Evolutionary conservation across 2,113 vertebrate genomes (phyloP).

Genomic region (Aegithalos caudatus): DNA sequence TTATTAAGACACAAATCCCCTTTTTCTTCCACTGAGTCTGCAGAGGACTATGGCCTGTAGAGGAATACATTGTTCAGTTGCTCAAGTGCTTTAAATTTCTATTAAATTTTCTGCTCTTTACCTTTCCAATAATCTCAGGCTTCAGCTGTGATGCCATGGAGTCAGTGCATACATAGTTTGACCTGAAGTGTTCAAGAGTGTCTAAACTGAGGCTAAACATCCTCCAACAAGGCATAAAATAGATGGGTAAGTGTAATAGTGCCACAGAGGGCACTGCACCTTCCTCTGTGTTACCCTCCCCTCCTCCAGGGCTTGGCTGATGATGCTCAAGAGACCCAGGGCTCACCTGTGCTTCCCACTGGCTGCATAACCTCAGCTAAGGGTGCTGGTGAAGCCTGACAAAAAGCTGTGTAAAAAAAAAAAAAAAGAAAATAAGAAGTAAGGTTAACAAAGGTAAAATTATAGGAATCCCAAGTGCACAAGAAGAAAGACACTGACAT

Average conservation of each 20-base stretch:
- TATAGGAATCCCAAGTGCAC: background rate
- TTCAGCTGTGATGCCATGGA: rapidly evolving
- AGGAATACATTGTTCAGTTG: background rate
- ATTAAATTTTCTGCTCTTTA: background rate
- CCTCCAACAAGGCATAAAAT: background rate
- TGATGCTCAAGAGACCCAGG: background rate
- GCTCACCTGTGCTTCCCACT: background rate
- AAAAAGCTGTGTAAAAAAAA: background rate
- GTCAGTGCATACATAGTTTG: background rate
- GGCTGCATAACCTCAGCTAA: background rate
- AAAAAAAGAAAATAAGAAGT: background rate
- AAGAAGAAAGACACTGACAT: background rate
- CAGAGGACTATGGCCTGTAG: background rate
- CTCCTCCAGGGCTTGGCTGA: background rate
- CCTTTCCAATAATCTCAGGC: background rate
- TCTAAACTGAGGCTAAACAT: background rate
- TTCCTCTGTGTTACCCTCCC: background rate
- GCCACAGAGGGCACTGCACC: background rate
- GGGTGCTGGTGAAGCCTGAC: background rate
- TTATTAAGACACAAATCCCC: background rate
- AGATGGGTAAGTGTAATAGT: background rate
- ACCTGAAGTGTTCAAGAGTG: background rate
- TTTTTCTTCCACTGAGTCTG: background rate
- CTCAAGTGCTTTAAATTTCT: background rate
- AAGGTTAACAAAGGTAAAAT: background rate